These are phyloP conservation scores for Petrocephalus zakoni DNA, from an alignment of 2,113 vertebrate genomes.

Conservation along the genomic window DNA sequence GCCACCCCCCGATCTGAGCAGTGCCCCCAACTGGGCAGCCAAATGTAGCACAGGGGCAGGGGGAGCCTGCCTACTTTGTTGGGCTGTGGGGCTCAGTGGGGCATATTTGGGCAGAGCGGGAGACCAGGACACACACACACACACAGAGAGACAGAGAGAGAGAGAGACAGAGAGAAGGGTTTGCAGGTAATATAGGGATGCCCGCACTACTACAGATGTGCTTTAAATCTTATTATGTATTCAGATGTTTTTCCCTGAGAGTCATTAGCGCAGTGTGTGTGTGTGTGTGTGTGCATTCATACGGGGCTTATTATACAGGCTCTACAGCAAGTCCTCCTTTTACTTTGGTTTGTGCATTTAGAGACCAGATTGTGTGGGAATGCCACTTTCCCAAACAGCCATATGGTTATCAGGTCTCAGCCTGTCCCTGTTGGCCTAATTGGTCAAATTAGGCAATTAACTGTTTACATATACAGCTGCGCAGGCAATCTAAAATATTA, in stretches of 20 bases:
- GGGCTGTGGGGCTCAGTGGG: not conserved
- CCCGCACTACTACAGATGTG: not conserved
- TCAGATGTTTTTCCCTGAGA: not conserved
- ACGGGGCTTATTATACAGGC: not conserved
- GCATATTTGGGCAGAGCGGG: not conserved
- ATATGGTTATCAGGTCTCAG: not conserved
- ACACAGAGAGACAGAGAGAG: not conserved
- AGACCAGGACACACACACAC: too few relatives aligned
- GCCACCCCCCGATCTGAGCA: not conserved
- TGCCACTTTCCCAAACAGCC: not conserved
- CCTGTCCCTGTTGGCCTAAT: not conserved
- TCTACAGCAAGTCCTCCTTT: not conserved
- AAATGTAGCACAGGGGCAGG: not conserved
- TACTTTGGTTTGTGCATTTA: not conserved
- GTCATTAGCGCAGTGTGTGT: not conserved
- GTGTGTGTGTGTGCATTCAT: not conserved
- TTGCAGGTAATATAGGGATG: not conserved
- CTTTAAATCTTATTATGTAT: not conserved
- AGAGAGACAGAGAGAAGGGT: not conserved
- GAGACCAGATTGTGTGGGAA: not conserved
- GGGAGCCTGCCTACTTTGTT: too few relatives aligned
- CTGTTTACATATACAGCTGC: not conserved
- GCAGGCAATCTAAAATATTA: not conserved
- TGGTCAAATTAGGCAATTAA: conserved; percentile 9
- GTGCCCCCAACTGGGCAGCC: not conserved